A percentile compares a stretch with the other conserved stretches of the same genome.
phyloP scores from a whole-genome alignment of 2,797 vertebrate genomes.

The Ibycter americanus region DNA sequence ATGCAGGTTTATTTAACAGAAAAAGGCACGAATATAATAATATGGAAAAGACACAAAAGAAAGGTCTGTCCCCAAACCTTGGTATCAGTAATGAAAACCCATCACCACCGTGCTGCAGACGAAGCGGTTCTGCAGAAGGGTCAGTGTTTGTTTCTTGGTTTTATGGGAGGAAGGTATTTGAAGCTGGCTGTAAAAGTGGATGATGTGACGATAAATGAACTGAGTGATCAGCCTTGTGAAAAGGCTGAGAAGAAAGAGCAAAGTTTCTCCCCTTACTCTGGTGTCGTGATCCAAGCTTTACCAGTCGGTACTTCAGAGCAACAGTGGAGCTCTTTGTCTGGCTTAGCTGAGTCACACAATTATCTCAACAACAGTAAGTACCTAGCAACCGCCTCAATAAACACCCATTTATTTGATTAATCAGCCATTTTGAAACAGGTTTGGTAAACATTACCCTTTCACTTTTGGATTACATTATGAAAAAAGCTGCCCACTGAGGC shows the following conservation, averaged over 20 bases:
- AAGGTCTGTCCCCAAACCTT: not conserved
- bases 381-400: slow-evolving; percentile 64
- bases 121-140: not conserved
- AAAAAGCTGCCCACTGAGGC: slow-evolving; percentile 31
- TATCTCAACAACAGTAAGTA: slow-evolving; percentile 54
- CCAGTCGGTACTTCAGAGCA: not conserved
- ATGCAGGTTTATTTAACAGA: not conserved
- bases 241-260: not conserved
- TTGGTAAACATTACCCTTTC: slow-evolving; percentile 49
- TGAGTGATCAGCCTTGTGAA: not conserved
- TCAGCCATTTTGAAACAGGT: slow-evolving; percentile 50
- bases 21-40: not conserved
- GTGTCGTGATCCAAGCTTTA: not conserved
- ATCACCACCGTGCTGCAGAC: not conserved
- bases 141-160: not conserved
- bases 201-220: not conserved
- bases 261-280: not conserved
- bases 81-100: not conserved
- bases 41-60: not conserved
- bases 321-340: slow-evolving; percentile 60
- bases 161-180: not conserved
- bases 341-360: slow-evolving; percentile 56
- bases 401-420: slow-evolving; percentile 65
- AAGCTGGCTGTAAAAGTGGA: not conserved
- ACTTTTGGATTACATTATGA: slow-evolving; percentile 23